Evolutionary conservation across 2,113 vertebrate genomes (phyloP), one percentile per base, ranked within the genome.

Genomic region (Ophiodon elongatus): DNA sequence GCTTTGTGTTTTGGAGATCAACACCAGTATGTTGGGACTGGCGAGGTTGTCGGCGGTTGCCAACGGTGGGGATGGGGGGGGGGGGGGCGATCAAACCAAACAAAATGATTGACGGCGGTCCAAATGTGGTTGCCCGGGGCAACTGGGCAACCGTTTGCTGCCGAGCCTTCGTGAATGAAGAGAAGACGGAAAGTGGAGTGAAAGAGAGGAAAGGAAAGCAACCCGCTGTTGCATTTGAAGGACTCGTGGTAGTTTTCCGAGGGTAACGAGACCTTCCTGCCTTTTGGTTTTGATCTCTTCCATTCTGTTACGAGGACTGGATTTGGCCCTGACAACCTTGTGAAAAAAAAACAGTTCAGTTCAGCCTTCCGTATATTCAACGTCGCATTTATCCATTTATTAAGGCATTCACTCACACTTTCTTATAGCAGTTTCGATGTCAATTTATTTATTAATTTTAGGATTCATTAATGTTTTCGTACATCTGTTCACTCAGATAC

Each of bases 61-160:
- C 80, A 62, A 64, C 57, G 54, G n/a, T n/a, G n/a, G n/a, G n/a
- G n/a, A n/a, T n/a, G n/a, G n/a, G n/a, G n/a, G n/a, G n/a, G n/a
- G n/a, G n/a, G n/a, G 63, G 65, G 68, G 14, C 15, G 7, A 81
- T 78, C 83, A 85, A 64, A 82, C 70, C 70, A 85, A 80, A 71
- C 67, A 50, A 85, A 85, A 65, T 70, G 79, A 79, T 70, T 76
- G 85, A 82, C 67, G 14, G 15, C 21, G 59, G 73, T 77, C 79
- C 79, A 85, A 64, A 71, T 60, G 23, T 66, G 70, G 80, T 86
- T 76, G 73, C 72, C 75, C 8, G 8, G 43, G 64, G 82, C 81
- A 84, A 76, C 80, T 69, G 72, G 72, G 31, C 76, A 56, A 19
- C 45, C 10, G 4, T 47, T 78, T 33, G 68, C 68, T 76, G 63